These are phyloP conservation scores for Gastrophysa polygoni DNA, from an alignment of 2,888 invertebrate genomes.

Conservation along the genomic window DNA sequence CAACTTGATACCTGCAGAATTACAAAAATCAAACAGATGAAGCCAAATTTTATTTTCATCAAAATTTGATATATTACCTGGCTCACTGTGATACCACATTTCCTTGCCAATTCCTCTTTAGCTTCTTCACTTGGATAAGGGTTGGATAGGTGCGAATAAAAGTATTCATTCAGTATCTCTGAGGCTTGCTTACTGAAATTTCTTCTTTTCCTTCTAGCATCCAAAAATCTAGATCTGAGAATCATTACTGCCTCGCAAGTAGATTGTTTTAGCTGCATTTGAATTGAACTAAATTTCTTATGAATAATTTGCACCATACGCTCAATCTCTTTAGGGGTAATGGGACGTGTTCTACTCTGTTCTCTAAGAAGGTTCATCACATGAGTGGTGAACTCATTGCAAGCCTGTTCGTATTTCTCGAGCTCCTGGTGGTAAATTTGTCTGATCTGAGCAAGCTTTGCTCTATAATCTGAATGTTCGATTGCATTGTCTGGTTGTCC, in stretches of 20 bases:
- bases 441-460: constrained; percentile 97
- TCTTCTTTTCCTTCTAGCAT: constrained; percentile 87
- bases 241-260: constrained; percentile 99
- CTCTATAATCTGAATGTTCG: constrained; percentile 99
- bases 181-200: constrained; percentile 99
- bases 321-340: constrained; percentile 98
- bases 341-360: constrained; percentile 96
- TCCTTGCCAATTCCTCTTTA: constrained; percentile 98
- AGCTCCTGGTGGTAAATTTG: constrained; percentile 96
- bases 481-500: constrained; percentile 92
- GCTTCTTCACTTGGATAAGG: constrained; percentile 99
- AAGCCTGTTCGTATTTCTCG: constrained; percentile 99
- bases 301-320: constrained; percentile 99
- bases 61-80: constrained; percentile 40
- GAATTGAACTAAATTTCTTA: constrained; percentile 97
- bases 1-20: constrained; percentile 18
- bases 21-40: background rate
- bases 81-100: constrained; percentile 95
- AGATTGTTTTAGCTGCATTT: constrained; percentile 98
- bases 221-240: constrained; percentile 82
- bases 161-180: constrained; percentile 99
- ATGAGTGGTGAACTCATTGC: constrained; percentile 99
- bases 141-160: constrained; percentile 99
- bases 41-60: background rate
- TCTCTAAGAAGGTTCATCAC: constrained; percentile 97